phyloP scores from a whole-genome alignment of 2,113 vertebrate genomes.

The Alouatta palliata region DNA sequence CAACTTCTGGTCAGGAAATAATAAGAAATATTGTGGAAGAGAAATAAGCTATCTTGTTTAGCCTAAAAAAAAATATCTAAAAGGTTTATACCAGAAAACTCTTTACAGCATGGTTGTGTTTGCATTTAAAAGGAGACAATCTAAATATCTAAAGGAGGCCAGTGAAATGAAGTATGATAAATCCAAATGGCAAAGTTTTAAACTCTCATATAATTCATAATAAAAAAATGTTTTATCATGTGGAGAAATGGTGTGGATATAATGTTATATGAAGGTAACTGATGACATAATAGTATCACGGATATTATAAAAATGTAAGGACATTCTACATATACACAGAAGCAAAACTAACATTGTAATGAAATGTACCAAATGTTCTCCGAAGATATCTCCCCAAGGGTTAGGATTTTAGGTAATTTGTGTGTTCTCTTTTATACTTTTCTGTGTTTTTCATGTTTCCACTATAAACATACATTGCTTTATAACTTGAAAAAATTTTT shows the following conservation, averaged over 20 bases:
- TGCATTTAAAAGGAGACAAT: conserved; percentile 46
- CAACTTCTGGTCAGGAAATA: not conserved
- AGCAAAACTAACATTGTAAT: conserved; percentile 35
- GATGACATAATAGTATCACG: not conserved
- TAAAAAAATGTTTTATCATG: not conserved
- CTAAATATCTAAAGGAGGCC: conserved; percentile 4
- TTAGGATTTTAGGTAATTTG: conserved; percentile 21
- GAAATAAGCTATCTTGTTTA: too few relatives aligned
- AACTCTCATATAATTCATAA: not conserved
- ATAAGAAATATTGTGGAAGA: not conserved
- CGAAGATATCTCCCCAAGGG: not conserved
- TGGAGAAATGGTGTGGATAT: not conserved
- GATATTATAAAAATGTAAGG: not conserved
- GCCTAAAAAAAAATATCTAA: not conserved
- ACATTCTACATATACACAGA: not conserved
- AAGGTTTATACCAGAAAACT: not conserved
- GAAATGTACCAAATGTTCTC: not conserved
- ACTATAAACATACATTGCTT: not conserved
- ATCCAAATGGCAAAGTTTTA: not conserved
- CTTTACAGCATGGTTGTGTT: not conserved
- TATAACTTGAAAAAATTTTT: not conserved
- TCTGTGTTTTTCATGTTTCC: not conserved
- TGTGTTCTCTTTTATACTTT: conserved; percentile 3
- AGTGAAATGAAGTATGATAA: conserved; percentile 16
- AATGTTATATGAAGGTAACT: not conserved